Evolutionary conservation across 2,113 vertebrate genomes (phyloP), one percentile per base, ranked within the genome.

Genomic region (Gambusia holbrooki): DNA sequence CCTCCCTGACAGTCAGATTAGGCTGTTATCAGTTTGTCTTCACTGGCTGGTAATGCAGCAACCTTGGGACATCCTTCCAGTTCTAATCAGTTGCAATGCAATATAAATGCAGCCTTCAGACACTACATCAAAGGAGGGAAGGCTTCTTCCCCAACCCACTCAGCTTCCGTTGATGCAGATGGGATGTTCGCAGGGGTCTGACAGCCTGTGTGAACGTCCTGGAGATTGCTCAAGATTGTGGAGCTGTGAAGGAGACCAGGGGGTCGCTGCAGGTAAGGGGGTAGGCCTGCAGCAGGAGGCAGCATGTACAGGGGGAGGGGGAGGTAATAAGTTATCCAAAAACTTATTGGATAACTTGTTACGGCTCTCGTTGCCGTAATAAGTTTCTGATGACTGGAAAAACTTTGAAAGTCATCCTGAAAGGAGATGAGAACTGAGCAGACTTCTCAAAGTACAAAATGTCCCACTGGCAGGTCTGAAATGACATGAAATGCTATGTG

Each of bases 321-420:
- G 62, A 66, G 69, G 60, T 89, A 82, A 88, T 89, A 89, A 90
- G 60, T 72, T 76, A 72, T 5, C 1, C 75, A 54, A 10, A 27
- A 27, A 27, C 27, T 27, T 27, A 27, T 27, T 27, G 27, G 27
- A 27, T 27, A 27, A 27, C 27, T 27, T 27, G 1, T 27, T 27
- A 27, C 27, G 27, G 27, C 27, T 27, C 27, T 27, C 27, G 27
- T 27, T 27, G 27, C 27, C 27, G 27, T 27, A 27, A 27, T 27
- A 27, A 27, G 27, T 27, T 27, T 27, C 27, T 27, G 27, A 27
- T 27, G 27, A 27, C 27, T 27, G 27, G 27, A 27, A 27, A 27
- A 27, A 27, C 27, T 27, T 27, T 27, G 1, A 27, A 27, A 27
- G 27, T 27, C 27, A 27, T 27, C 35, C 35, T 37, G 35, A 37